These are phyloP conservation scores for Eupeodes luniger DNA, from an alignment of 2,888 invertebrate species.

Conservation along the genomic window DNA sequence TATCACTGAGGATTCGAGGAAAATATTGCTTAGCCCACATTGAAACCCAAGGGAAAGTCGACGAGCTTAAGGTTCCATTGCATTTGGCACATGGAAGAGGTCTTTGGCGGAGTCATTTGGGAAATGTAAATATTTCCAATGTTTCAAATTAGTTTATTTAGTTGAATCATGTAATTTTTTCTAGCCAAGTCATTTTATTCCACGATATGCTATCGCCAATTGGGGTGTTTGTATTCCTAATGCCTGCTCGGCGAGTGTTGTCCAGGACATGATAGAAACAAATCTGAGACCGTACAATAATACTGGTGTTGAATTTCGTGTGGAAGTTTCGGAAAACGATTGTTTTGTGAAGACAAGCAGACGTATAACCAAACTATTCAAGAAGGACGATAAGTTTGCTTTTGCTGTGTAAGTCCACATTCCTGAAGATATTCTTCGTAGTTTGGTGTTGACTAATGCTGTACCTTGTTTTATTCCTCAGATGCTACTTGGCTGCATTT, in stretches of 20 bases:
- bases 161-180: constrained; percentile 12
- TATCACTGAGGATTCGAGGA: constrained; percentile 87
- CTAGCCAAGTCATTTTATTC: constrained; percentile 90
- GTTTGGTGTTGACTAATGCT: too few relatives aligned
- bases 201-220: constrained; percentile 88
- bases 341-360: constrained; percentile 85
- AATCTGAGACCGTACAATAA: constrained; percentile 87
- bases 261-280: constrained; percentile 85
- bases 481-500: constrained; percentile 64
- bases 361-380: constrained; percentile 79
- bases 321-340: constrained; percentile 86
- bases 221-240: constrained; percentile 90
- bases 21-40: constrained; percentile 89
- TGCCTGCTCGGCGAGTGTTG: constrained; percentile 87
- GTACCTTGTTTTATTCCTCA: constrained; percentile 36
- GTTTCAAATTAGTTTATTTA: not conserved
- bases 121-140: constrained; percentile 85
- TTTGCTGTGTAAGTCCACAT: constrained; percentile 84
- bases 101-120: constrained; percentile 87
- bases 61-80: constrained; percentile 87
- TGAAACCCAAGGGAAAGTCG: constrained; percentile 86
- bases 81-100: constrained; percentile 88
- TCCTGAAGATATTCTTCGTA: too few relatives aligned
- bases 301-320: constrained; percentile 86
- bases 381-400: constrained; percentile 83